Percentiles rank a stretch among this genome's conserved stretches.
phyloP scores from a whole-genome alignment of 2,113 vertebrate species.

The Thalassarche chlororhynchos region DNA sequence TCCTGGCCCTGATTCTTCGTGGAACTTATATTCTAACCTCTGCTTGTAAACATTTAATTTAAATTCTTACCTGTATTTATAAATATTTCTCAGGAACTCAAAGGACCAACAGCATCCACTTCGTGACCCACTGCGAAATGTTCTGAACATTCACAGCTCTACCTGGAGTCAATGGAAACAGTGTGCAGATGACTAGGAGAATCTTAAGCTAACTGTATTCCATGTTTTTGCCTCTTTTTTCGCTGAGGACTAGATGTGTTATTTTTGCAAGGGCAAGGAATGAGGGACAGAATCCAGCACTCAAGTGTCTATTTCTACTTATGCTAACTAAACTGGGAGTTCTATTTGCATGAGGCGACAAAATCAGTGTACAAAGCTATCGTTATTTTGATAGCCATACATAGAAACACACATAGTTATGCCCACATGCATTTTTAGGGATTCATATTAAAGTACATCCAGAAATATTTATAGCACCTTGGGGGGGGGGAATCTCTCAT shows the following conservation, averaged over 20 bases:
- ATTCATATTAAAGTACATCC: neutral
- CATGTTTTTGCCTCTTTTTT: neutral
- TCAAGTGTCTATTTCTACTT: conserved; percentile 25
- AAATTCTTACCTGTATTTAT: neutral
- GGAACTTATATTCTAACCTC: neutral
- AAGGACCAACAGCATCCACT: neutral
- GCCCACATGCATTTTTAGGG: neutral
- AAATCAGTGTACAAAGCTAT: conserved; percentile 30
- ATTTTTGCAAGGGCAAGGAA: neutral
- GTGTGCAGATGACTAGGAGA: neutral
- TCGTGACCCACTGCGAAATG: neutral
- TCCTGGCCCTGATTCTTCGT: neutral
- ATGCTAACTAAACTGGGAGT: conserved; percentile 7
- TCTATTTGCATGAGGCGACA: conserved; percentile 37
- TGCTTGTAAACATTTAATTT: neutral
- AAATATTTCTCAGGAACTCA: neutral
- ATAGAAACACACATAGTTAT: conserved; percentile 13
- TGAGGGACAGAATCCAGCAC: neutral
- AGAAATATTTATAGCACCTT: neutral
- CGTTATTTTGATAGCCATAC: neutral
- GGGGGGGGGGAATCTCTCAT: neutral
- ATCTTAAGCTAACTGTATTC: neutral
- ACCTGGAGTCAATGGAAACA: neutral
- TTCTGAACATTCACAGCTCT: neutral
- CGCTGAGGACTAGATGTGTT: neutral